Evolutionary conservation across 2,113 vertebrate genomes (phyloP), one percentile per base, ranked within the genome.

Genomic region (Rynchops niger): DNA sequence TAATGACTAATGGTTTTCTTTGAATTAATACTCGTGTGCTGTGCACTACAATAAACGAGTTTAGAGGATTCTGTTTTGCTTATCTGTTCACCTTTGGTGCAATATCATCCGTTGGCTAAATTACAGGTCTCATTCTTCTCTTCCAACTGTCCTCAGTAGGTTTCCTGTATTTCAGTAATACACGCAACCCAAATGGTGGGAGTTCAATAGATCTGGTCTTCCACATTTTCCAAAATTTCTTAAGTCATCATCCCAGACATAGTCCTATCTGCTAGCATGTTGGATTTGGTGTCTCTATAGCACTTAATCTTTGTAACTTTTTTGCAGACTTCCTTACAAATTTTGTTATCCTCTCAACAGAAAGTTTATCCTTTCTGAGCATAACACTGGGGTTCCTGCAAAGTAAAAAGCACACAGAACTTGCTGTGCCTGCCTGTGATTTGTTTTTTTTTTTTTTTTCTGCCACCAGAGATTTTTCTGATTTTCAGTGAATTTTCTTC

Each of bases 11-110:
- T 72, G 11, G 25, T 77, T 93, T 74, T n/a, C 22, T 91, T 77
- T 80, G 42, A 97, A 91, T 95, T 79, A 82, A 84, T 95, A 92
- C 27, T 61, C 38, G 43, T 96, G 27, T 90, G 19, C 11, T 83
- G 22, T 34, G 29, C 17, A 72, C 15, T 9, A 23, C 23, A 67
- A 40, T 10, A 45, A 70, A 91, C 74, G 4, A 42, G 7, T 85
- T 95, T 49, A 76, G 26, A 63, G 12, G 19, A 34, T 34, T 30
- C 1, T 18, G 9, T 49, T 50, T 58, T 77, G 5, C n/a, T 94
- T 52, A 47, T 53, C 9, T 69, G 6, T 52, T 72, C 15, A 45
- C 9, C 26, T 88, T 45, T 25, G 32, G 30, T 55, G 45, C 82
- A 82, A 72, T 80, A 59, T n/a, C 81, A 65, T 45, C 5, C 2